These are phyloP conservation scores for Nycticorax nycticorax DNA, from an alignment of 2,113 vertebrate genomes.

Conservation along the genomic window DNA sequence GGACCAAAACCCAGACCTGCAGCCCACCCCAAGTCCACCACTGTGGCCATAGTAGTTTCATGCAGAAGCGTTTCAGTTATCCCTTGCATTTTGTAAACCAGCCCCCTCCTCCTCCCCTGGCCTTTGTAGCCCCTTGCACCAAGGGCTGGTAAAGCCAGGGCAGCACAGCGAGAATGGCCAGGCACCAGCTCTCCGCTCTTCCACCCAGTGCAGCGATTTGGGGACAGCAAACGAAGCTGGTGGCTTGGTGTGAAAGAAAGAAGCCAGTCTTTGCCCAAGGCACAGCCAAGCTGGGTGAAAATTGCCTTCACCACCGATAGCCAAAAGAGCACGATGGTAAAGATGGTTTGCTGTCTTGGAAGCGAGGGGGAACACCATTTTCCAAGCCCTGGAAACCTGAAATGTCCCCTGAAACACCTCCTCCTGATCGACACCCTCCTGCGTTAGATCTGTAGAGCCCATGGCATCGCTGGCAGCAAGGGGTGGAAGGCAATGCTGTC, in stretches of 20 bases:
- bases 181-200: not conserved
- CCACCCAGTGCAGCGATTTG: not conserved
- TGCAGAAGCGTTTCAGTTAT: not conserved
- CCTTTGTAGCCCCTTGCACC: not conserved
- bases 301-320: not conserved
- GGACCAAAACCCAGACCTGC: not conserved
- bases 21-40: not conserved
- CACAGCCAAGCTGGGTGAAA: not conserved
- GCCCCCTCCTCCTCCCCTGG: not conserved
- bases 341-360: not conserved
- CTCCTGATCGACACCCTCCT: not conserved
- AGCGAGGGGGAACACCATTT: fast-evolving
- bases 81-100: not conserved
- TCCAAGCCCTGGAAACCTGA: not conserved
- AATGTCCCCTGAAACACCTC: not conserved
- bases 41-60: not conserved
- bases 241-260: not conserved
- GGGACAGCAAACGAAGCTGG: not conserved
- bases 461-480: not conserved
- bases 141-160: not conserved
- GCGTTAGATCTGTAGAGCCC: not conserved
- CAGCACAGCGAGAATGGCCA: not conserved
- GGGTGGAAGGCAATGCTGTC: not conserved
- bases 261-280: not conserved
- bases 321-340: not conserved